A percentile compares a stretch with the other conserved stretches of the same genome.
These are phyloP conservation scores for Calliphora vomitoria DNA, from an alignment of 2,888 invertebrate genomes.

Conservation along the genomic window DNA sequence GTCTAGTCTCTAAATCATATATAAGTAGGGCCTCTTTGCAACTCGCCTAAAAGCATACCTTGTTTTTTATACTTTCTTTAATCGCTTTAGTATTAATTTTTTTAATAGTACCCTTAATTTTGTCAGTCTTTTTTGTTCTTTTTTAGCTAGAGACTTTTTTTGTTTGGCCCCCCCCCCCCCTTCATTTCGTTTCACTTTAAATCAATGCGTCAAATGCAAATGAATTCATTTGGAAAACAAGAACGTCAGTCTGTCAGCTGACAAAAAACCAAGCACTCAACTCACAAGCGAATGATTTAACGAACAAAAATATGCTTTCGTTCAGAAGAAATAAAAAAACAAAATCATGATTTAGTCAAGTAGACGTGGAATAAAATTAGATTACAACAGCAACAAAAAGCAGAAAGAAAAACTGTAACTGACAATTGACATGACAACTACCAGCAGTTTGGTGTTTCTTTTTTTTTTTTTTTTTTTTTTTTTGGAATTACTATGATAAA, in stretches of 20 bases:
- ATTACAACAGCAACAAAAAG: slow-evolving; percentile 15
- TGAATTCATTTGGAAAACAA: slow-evolving; percentile 49
- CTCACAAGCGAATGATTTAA: neutral
- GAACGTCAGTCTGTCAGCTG: slow-evolving; percentile 17
- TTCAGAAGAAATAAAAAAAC: neutral
- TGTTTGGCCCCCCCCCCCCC: neutral
- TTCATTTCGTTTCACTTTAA: slow-evolving; percentile 10
- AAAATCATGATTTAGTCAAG: slow-evolving; percentile 35
- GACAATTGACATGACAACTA: slow-evolving; percentile 28
- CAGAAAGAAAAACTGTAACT: slow-evolving; percentile 4
- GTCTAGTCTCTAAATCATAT: neutral
- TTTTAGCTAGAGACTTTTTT: neutral
- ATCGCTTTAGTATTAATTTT: no score
- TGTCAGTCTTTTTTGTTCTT: neutral
- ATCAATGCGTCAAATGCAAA: slow-evolving; percentile 50
- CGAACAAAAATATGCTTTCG: neutral
- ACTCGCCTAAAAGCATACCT: no score
- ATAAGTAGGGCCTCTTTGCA: neutral
- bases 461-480: neutral
- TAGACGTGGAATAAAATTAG: slow-evolving; percentile 20
- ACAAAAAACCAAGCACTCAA: neutral
- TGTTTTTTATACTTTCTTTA: no score
- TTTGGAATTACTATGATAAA: neutral
- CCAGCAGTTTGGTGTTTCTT: neutral
- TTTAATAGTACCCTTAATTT: no score